Conservation (phyloP, 2,113 vertebrate species). For the Istiophorus platypterus region DNA sequence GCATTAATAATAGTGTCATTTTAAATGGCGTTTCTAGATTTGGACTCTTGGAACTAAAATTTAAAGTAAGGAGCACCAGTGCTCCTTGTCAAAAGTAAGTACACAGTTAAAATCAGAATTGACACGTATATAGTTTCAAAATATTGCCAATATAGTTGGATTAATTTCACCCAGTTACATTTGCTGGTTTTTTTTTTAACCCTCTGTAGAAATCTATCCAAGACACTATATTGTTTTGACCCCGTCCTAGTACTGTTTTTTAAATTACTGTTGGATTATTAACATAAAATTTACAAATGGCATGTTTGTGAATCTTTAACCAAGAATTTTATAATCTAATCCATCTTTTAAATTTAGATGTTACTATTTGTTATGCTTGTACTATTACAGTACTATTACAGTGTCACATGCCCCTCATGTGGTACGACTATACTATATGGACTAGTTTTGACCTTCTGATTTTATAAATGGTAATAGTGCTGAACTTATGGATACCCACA, state of each 20-base stretch:
- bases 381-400: no score
- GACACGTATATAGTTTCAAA: no score
- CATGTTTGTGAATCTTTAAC: no score
- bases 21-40: not conserved
- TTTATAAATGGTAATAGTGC: not conserved
- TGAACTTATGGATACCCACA: slow-evolving; percentile 17
- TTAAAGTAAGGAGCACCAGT: not conserved
- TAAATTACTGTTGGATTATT: not conserved
- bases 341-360: not conserved
- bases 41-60: not conserved
- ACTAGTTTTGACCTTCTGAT: not conserved
- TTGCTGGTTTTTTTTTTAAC: not conserved
- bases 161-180: no score
- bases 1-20: not conserved
- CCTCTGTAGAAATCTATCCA: no score
- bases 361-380: not conserved
- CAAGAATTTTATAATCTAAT: not conserved
- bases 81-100: no score
- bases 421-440: no score
- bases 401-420: no score
- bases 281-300: not conserved
- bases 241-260: no score
- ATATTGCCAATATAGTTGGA: no score
- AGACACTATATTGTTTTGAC: no score
- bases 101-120: no score